Evolutionary conservation across 1,140 invertebrate species (phyloP).

Genomic region (Sinella curviseta): DNA sequence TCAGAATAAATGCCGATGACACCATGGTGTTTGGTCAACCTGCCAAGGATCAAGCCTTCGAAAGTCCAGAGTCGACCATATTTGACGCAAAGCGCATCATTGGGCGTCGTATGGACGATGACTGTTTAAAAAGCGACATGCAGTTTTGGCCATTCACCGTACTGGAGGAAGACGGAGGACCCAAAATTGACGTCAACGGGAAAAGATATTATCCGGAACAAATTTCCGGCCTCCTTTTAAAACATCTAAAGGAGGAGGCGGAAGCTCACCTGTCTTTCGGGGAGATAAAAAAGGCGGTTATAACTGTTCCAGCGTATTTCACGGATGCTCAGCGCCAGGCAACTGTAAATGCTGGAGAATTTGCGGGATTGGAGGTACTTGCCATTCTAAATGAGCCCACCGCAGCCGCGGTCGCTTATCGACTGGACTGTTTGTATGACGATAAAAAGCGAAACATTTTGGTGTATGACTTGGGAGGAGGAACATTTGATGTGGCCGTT

Average conservation of each 20-base stretch:
- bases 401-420: not conserved
- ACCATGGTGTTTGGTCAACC: conserved; percentile 58
- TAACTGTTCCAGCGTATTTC: conserved; percentile 22
- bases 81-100: conserved; percentile 60
- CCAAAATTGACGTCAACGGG: conserved; percentile 56
- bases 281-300: conserved; percentile 17
- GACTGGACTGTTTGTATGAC: not conserved
- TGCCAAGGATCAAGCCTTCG: conserved; percentile 60
- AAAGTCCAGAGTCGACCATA: conserved; percentile 61
- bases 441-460: conserved; percentile 12
- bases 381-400: conserved; percentile 8
- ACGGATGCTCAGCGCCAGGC: not conserved
- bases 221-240: conserved; percentile 61
- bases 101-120: conserved; percentile 57
- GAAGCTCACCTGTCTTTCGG: not conserved
- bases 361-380: not conserved
- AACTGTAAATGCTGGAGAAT: not conserved
- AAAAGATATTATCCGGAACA: conserved; percentile 62
- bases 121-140: conserved; percentile 56
- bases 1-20: conserved; percentile 60
- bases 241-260: conserved; percentile 57
- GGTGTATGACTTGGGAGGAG: conserved; percentile 53
- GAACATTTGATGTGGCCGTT: conserved; percentile 60
- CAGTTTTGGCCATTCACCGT: conserved; percentile 57
- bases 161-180: conserved; percentile 52